Evolutionary conservation across 2,797 vertebrate species (phyloP).

Genomic region (Pseudomugil gertrudae): DNA sequence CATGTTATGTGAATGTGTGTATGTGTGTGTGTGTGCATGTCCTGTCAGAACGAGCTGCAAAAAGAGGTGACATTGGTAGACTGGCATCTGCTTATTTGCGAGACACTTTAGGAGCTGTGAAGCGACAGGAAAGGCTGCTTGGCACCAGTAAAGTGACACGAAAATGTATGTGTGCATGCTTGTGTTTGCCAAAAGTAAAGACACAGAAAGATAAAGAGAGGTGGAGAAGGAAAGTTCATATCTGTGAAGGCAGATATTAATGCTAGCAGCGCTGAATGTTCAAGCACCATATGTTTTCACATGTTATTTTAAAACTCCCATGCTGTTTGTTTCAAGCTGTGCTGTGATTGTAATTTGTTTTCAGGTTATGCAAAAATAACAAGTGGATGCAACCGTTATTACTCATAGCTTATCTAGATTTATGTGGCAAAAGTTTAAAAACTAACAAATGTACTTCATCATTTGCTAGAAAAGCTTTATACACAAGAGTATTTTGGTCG

Average conservation of each 20-base stretch:
- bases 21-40: conserved; percentile 3
- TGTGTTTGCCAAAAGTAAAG: conserved; percentile 3
- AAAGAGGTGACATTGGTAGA: conserved; percentile 41
- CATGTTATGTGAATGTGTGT: conserved; percentile 1
- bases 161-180: conserved; percentile 19
- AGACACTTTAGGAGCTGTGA: conserved; percentile 71
- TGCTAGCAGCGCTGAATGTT: not conserved
- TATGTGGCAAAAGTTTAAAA: too few species aligned
- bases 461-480: not conserved
- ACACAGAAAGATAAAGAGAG: conserved; percentile 4
- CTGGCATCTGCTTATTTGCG: conserved; percentile 65
- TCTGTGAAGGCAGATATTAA: not conserved
- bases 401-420: too few species aligned
- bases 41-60: conserved; percentile 34
- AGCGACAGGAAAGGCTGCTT: conserved; percentile 61
- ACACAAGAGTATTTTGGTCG: not conserved
- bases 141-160: conserved; percentile 35
- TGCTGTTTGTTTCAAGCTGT: not conserved
- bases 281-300: not conserved
- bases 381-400: too few species aligned
- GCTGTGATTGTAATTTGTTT: not conserved
- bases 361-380: too few species aligned
- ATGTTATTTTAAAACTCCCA: not conserved
- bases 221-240: conserved; percentile 9
- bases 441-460: not conserved